Conservation (phyloP, 2,797 vertebrate genomes). For the Tokudaia tokunoshimensis region DNA sequence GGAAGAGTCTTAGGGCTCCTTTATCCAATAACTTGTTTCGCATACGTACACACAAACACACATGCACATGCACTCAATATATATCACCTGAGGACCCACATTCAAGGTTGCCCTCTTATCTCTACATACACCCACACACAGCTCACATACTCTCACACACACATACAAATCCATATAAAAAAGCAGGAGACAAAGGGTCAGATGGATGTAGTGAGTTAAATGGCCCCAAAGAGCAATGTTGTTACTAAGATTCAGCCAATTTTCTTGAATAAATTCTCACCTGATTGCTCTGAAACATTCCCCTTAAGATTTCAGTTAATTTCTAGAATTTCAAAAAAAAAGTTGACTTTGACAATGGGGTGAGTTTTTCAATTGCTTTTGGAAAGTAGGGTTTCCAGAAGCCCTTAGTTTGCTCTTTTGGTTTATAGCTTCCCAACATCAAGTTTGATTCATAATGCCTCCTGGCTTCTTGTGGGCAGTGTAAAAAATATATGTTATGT, state of each 20-base stretch:
- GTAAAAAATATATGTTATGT: background rate
- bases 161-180: background rate
- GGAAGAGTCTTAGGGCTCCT: background rate
- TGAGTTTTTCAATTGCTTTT: background rate
- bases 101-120: background rate
- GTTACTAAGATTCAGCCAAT: background rate
- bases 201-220: background rate
- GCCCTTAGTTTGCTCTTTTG: background rate
- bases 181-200: rapidly evolving
- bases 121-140: background rate
- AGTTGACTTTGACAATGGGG: background rate
- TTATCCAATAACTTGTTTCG: background rate
- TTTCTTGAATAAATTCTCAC: slow-evolving; percentile 4
- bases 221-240: background rate
- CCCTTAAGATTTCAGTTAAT: slow-evolving; percentile 19
- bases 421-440: background rate
- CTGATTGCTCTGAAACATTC: background rate
- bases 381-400: background rate
- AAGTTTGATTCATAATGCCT: slow-evolving; percentile 15
- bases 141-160: background rate
- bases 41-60: background rate
- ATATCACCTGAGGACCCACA: background rate
- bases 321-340: background rate
- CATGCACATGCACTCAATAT: too few relatives aligned
- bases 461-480: background rate